phyloP scores from a whole-genome alignment of 1,140 invertebrate genomes.

The Drosophila miranda region DNA sequence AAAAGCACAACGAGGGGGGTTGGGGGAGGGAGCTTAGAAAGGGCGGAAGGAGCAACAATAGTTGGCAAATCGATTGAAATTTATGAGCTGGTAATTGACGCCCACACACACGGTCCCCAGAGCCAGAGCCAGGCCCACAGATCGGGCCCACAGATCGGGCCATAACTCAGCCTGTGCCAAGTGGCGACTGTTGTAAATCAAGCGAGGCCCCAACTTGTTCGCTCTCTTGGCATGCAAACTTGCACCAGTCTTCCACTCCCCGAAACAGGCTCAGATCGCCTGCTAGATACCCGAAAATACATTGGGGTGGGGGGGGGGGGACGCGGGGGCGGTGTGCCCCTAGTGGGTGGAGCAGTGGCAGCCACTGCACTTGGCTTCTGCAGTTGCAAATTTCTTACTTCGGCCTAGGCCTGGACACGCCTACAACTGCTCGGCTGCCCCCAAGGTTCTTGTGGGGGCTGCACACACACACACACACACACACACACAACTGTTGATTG shows the following conservation, averaged over 20 bases:
- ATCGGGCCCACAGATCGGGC: constrained; percentile 12
- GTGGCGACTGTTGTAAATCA: constrained; percentile 62
- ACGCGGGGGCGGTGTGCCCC: constrained; percentile 3
- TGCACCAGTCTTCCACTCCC: background rate
- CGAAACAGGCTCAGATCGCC: constrained; percentile 21
- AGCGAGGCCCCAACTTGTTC: constrained; percentile 55
- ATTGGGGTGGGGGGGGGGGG: constrained; percentile 2
- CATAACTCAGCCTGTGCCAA: constrained; percentile 41
- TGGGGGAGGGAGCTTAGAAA: background rate
- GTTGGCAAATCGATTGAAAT: constrained; percentile 50
- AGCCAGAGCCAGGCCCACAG: background rate
- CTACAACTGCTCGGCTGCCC: constrained; percentile 36
- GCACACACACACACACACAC: constrained; percentile 9
- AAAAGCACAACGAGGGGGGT: background rate
- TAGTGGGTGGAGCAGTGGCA: constrained; percentile 58
- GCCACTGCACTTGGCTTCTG: constrained; percentile 66
- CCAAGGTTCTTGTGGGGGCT: constrained; percentile 34
- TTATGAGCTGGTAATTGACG: constrained; percentile 60
- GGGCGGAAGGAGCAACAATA: constrained; percentile 13
- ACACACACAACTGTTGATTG: constrained; percentile 36
- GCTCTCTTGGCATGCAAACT: constrained; percentile 50
- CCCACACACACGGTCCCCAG: constrained; percentile 21
- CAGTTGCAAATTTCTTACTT: constrained; percentile 64
- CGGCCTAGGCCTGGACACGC: constrained; percentile 44
- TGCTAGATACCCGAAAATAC: constrained; percentile 55